These are phyloP conservation scores for Idaea aversata DNA, from an alignment of 2,888 invertebrate species.

Conservation along the genomic window DNA sequence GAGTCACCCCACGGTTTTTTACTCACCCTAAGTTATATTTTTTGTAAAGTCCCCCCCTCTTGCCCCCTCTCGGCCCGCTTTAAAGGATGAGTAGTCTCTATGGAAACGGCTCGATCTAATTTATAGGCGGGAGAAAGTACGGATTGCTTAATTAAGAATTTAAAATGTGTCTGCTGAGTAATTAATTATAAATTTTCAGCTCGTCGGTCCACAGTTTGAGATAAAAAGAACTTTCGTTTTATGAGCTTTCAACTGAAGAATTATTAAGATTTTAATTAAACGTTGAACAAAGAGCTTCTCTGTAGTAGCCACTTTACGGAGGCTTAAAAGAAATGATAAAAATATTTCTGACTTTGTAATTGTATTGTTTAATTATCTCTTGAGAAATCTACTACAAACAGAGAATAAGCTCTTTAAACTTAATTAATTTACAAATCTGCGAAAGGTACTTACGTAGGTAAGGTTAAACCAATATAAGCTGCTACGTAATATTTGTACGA, in stretches of 20 bases:
- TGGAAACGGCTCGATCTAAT: slow-evolving; percentile 81
- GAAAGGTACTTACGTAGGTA: background rate
- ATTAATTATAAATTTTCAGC: slow-evolving; percentile 75
- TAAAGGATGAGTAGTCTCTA: slow-evolving; percentile 81
- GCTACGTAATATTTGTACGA: slow-evolving; percentile 8
- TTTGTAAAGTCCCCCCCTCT: slow-evolving; percentile 72
- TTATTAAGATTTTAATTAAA: slow-evolving; percentile 65
- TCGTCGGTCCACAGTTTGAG: slow-evolving; percentile 47
- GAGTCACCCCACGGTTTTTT: slow-evolving; percentile 81
- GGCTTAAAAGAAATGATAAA: background rate
- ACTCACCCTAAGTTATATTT: slow-evolving; percentile 82
- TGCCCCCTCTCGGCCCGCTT: slow-evolving; percentile 71
- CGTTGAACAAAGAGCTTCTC: slow-evolving; percentile 38
- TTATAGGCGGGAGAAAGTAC: slow-evolving; percentile 80
- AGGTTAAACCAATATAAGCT: slow-evolving; percentile 5
- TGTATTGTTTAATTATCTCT: background rate
- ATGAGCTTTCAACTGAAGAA: slow-evolving; percentile 40
- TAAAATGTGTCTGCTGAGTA: slow-evolving; percentile 76
- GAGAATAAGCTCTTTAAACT: background rate
- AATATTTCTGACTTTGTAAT: background rate
- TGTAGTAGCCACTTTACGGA: slow-evolving; percentile 6
- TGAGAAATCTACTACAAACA: background rate
- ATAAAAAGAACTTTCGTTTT: slow-evolving; percentile 45
- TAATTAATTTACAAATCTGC: background rate
- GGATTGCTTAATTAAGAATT: slow-evolving; percentile 81